phyloP scores from a whole-genome alignment of 2,888 invertebrate species.

The Euproctis similis region DNA sequence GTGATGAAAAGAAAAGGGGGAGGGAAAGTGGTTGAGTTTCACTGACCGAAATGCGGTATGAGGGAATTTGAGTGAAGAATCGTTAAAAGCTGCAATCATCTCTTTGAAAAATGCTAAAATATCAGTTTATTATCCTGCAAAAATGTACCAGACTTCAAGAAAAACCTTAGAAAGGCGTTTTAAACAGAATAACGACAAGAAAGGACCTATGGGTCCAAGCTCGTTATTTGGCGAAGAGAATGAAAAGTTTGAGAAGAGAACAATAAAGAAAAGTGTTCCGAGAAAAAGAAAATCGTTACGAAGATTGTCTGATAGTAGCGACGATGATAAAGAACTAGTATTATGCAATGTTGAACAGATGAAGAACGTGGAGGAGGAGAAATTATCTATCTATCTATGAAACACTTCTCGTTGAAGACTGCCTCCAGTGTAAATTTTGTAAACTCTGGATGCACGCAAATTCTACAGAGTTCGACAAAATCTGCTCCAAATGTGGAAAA shows the following conservation, averaged over 20 bases:
- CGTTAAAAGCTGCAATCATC: constrained; percentile 1
- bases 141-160: neutral
- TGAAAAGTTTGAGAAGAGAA: no score
- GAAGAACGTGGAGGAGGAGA: no score
- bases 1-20: no score
- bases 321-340: no score
- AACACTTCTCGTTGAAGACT: constrained; percentile 1
- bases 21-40: no score
- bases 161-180: neutral
- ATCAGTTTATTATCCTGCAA: neutral
- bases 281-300: no score
- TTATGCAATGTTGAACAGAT: no score
- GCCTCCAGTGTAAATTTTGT: constrained; percentile 2
- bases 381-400: neutral
- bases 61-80: constrained; percentile 1
- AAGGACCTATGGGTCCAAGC: constrained; percentile 1
- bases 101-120: neutral
- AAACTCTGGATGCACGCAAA: constrained; percentile 3
- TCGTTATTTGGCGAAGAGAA: neutral
- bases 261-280: no score
- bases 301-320: no score
- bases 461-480: constrained; percentile 3
- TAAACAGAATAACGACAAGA: neutral
- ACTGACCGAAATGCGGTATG: no score
- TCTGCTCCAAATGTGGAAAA: constrained; percentile 1